Base-by-base conservation (phyloP, 2,113 vertebrate genomes). In the Glaucidium brasilianum region DNA sequence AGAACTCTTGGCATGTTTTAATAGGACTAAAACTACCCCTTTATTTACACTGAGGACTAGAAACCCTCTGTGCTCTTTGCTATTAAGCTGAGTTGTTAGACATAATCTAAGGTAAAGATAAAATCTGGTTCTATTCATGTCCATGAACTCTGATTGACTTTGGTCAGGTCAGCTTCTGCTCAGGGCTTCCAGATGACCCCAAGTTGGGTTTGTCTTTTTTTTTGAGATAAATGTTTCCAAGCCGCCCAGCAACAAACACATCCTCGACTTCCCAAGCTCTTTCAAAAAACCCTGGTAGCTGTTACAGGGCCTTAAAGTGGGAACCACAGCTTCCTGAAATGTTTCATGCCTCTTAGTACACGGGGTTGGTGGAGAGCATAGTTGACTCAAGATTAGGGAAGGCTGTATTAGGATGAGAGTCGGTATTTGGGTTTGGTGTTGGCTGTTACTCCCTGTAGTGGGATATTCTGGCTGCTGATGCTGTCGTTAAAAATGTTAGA, bases 11-110 rank as follows among this genome's bases (percentile, higher is more conserved):
- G 60, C 64, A 30, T 53, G 52, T 92, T 94, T 88, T 82, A 97
- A 84, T 78, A 75, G 94, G 82, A 68, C 47, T 69, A 82, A 92
- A 85, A 34, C 73, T 88, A 76, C 68, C 56, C 89, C 67, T 96
- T 77, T 86, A 73, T 95, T 94, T 90, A 88, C 72, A 77, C 68
- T 63, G 49, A 88, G 79, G 88, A 76, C 49, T 47, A 59, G 52
- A 82, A 95, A 87, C 74, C 56, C 77, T 77, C 86, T 29, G 23
- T 56, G 82, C 71, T 79, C 68, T 67, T 43, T 37, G 35, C 74
- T 85, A 15, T 53, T 50, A 15, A 56, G 0, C 0, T 52, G 49
- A 17, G 62, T 67, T 67, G n/a, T 80, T 77, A 75, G 69, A 63
- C 73, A 49, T 21, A 10, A 78, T 35, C 59, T 75, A 35, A 88